Percentiles rank a stretch among this genome's conserved stretches.
Evolutionary conservation across 2,113 vertebrate species (phyloP).

Genomic region (Brachypteracias leptosomus): DNA sequence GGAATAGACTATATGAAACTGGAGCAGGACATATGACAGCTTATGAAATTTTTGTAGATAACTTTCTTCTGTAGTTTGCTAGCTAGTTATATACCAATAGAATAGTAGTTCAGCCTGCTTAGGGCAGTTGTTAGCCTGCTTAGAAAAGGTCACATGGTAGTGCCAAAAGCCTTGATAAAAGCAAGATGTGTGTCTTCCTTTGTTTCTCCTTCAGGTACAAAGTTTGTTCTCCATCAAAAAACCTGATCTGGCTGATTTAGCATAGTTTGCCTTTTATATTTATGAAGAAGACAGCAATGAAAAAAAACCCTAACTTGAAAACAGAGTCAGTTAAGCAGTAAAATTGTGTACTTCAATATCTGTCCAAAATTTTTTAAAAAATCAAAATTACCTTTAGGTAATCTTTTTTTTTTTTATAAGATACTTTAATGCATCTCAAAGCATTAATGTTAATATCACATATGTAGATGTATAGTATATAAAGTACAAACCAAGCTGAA

Average conservation of each 20-base stretch:
- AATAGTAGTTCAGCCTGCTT: background rate
- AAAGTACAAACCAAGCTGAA: background rate
- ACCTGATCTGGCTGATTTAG: background rate
- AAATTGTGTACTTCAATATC: background rate
- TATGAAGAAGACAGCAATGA: background rate
- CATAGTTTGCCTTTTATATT: background rate
- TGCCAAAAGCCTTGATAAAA: background rate
- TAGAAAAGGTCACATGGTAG: background rate
- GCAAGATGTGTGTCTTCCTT: background rate
- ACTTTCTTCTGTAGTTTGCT: background rate
- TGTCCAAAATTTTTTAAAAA: background rate
- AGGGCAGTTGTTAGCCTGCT: background rate
- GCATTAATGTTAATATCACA: background rate
- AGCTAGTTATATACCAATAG: background rate
- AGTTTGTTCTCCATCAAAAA: background rate
- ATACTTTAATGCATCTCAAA: background rate
- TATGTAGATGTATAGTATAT: background rate
- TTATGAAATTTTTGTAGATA: background rate
- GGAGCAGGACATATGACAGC: background rate
- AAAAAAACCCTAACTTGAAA: background rate
- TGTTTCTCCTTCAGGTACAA: background rate
- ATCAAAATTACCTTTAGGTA: background rate
- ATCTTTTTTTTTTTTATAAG: background rate
- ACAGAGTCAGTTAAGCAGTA: background rate
- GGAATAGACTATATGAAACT: background rate